Evolutionary conservation across 2,888 invertebrate species (phyloP), one percentile per base, ranked within the genome.

Genomic region (Hedya salicella): DNA sequence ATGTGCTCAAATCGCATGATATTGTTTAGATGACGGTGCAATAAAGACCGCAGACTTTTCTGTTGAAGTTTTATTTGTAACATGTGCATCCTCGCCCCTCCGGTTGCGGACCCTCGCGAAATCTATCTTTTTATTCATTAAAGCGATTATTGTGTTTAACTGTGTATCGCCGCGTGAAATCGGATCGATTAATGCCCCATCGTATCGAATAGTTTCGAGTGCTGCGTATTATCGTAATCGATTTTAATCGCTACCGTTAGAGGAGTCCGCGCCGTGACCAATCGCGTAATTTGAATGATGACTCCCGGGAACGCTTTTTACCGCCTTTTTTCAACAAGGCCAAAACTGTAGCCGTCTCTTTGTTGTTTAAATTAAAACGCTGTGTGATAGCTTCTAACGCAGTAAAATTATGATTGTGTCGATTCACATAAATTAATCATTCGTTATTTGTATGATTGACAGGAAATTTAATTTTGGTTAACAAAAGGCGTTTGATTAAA

Each of bases 111-210:
- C 84, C 84, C 79, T 81, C 69, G 78, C 77, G 70, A 79, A 78
- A 78, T 78, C 69, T 78, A 78, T 74, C 78, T 80, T 87, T 91
- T 87, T 90, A 89, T 88, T 85, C 85, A 88, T 89, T 85, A 84
- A 72, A 71, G 70, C 79, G 76, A 81, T 87, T 85, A 87, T 81
- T 85, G 78, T 82, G 81, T 82, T 82, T 82, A 81, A 74, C 78
- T 76, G 81, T 77, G 84, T 82, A 77, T 77, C 75, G 78, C 68
- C 72, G 79, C 88, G 87, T 88, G 83, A 87, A 89, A 89, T 89
- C 86, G 83, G 80, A 86, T 86, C 86, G 81, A 82, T 86, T 82
- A 85, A 77, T 82, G 82, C 78, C 80, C 74, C 80, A 79, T 81
- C 77, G 75, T 73, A 79, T 78, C 72, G 79, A 81, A 83, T 82